Evolutionary conservation across 2,888 invertebrate species (phyloP).

Genomic region (Apamea anceps): DNA sequence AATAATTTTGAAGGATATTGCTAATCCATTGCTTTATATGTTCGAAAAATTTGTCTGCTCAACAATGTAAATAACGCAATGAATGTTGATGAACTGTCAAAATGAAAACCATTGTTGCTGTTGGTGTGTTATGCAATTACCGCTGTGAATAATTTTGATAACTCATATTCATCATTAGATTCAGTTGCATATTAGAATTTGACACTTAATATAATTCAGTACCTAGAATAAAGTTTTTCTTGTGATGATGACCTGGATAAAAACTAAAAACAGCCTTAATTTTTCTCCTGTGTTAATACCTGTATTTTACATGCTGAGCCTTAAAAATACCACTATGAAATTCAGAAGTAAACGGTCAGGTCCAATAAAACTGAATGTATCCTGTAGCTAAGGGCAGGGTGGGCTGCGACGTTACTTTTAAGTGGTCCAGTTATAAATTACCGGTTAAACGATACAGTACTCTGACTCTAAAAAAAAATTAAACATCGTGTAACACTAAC

Average conservation of each 20-base stretch:
- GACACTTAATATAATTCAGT: not conserved
- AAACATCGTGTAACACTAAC: not conserved
- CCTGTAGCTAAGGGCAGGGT: conserved; percentile 38
- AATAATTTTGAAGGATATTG: too few species aligned
- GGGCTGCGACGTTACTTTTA: conserved; percentile 31
- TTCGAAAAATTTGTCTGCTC: too few species aligned
- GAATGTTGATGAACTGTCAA: too few species aligned
- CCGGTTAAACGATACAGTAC: conserved; percentile 2
- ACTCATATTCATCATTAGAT: not conserved
- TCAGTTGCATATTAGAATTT: not conserved
- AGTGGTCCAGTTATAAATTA: conserved; percentile 31
- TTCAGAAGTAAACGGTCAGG: not conserved
- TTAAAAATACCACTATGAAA: conserved; percentile 8
- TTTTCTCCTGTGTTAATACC: not conserved
- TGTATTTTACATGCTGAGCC: not conserved
- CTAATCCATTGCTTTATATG: too few species aligned
- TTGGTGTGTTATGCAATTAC: not conserved
- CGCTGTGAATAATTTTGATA: not conserved
- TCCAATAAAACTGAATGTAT: conserved; percentile 41
- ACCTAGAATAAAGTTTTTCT: not conserved
- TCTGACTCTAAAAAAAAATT: too few species aligned
- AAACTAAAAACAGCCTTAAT: too few species aligned
- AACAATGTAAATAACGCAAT: too few species aligned
- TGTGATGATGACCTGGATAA: not conserved
- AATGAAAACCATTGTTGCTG: too few species aligned